Base-by-base conservation (phyloP, 2,113 vertebrate species). In the Potamarius usumacintae region DNA sequence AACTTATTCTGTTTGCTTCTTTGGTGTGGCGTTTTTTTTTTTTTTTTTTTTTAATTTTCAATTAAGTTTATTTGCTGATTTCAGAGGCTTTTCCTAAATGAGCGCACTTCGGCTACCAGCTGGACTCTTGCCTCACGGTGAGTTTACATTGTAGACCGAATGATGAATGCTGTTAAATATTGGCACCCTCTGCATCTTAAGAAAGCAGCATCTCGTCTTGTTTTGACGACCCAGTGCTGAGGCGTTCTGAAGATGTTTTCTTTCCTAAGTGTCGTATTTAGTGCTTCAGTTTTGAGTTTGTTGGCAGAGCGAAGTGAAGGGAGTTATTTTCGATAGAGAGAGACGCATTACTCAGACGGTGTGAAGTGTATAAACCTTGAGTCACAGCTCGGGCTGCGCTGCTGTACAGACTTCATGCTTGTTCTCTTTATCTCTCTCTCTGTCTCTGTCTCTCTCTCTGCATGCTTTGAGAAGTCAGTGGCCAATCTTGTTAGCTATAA, bases 361-460 rank as follows among this genome's bases (percentile, higher is more conserved):
- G 90, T 91, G 53, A 63, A 74, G 42, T 1, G 42, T 57, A 90
- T 89, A 90, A 82, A 83, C 82, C 87, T 84, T 89, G 63, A 87
- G 82, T 92, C 88, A 71, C 88, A 87, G 89, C 90, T 88, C 85
- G 88, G 72, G 71, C 87, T 86, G 57, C 88, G 89, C 84, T 86
- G 30, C 89, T 91, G 85, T 83, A 89, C 25, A 27, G 57, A 63
- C 60, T 89, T 84, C 83, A 60, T 60, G 30, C 34, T 77, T 74
- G n/a, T 14, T 81, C 53, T 57, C 67, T 85, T 34, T 34, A 57
- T 81, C n/a, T 89, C 57, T 88, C 34, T 79, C 79, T 82, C 48
- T n/a, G n/a, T 50, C 50, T 22, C 62, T 25, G 12, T 88, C 34
- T 79, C 79, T 82, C 48, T 50, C 50, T 22, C 62, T 25, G 12